Conservation (phyloP, 1,140 invertebrate species). For the Mactra quadrangularis region DNA sequence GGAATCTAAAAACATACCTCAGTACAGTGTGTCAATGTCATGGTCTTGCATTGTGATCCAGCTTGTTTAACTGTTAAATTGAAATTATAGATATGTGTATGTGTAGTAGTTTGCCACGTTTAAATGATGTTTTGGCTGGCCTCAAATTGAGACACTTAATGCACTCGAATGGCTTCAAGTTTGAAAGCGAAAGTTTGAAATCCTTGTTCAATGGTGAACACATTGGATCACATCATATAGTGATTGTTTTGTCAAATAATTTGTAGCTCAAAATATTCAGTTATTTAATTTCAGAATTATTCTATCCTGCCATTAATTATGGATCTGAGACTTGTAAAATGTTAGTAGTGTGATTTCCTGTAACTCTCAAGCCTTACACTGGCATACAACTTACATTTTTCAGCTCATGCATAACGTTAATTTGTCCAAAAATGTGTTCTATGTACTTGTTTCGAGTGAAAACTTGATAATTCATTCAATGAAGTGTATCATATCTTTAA, state of each 20-base stretch:
- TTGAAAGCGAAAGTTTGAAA: background rate
- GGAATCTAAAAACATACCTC: too few species aligned
- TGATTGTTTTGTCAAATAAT: conserved; percentile 25
- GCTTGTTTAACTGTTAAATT: too few species aligned
- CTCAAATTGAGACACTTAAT: conserved; percentile 52
- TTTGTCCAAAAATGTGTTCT: conserved; percentile 45
- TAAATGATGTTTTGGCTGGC: conserved; percentile 12
- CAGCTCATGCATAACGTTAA: background rate
- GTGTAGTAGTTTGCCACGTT: too few species aligned
- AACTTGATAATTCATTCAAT: too few species aligned
- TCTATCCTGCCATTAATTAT: background rate
- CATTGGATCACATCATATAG: conserved; percentile 12
- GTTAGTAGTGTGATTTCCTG: too few species aligned
- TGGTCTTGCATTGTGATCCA: too few species aligned
- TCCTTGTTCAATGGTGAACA: conserved; percentile 8
- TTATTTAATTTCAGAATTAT: conserved; percentile 36
- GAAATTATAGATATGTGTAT: too few species aligned
- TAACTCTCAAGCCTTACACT: too few species aligned
- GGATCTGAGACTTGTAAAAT: conserved; percentile 19
- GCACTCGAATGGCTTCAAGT: conserved; percentile 53
- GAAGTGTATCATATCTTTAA: too few species aligned
- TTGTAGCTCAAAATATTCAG: background rate
- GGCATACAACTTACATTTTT: too few species aligned
- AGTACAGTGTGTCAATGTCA: too few species aligned
- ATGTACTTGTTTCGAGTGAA: background rate